These are phyloP conservation scores for Tetranychus piercei DNA, from an alignment of 2,888 invertebrate genomes.

Conservation along the genomic window DNA sequence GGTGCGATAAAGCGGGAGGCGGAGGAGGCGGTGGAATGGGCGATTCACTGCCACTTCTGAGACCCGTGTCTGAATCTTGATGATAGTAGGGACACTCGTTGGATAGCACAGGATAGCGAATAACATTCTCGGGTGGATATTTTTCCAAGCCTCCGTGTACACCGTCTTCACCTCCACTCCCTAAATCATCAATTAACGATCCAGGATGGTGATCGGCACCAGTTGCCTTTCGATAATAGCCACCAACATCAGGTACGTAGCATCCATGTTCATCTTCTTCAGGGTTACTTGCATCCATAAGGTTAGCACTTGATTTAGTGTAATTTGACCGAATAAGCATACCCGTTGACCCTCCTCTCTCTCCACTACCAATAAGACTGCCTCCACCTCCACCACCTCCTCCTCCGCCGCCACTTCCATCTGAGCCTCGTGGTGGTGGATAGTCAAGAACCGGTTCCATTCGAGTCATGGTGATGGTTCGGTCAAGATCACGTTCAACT, in stretches of 20 bases:
- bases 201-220: constrained; percentile 21
- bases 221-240: constrained; percentile 18
- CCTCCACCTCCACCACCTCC: not conserved
- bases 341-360: not conserved
- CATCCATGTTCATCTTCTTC: constrained; percentile 24
- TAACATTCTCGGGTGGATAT: constrained; percentile 7
- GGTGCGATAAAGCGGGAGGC: constrained; percentile 24
- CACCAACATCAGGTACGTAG: constrained; percentile 25
- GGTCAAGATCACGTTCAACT: constrained; percentile 18
- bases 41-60: constrained; percentile 22
- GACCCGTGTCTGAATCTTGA: constrained; percentile 14
- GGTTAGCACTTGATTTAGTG: constrained; percentile 6
- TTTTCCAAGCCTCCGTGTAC: not conserved
- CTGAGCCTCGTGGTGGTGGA: not conserved
- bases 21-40: constrained; percentile 27
- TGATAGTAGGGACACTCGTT: constrained; percentile 17
- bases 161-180: constrained; percentile 13
- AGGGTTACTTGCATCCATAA: constrained; percentile 9
- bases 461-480: constrained; percentile 20
- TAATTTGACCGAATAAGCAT: constrained; percentile 2
- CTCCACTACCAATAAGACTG: not conserved
- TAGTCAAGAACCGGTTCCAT: constrained; percentile 13
- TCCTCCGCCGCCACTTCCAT: not conserved
- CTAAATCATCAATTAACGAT: constrained; percentile 11
- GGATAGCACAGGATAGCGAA: not conserved